phyloP scores from a whole-genome alignment of 2,113 vertebrate species.

The Ophiodon elongatus region DNA sequence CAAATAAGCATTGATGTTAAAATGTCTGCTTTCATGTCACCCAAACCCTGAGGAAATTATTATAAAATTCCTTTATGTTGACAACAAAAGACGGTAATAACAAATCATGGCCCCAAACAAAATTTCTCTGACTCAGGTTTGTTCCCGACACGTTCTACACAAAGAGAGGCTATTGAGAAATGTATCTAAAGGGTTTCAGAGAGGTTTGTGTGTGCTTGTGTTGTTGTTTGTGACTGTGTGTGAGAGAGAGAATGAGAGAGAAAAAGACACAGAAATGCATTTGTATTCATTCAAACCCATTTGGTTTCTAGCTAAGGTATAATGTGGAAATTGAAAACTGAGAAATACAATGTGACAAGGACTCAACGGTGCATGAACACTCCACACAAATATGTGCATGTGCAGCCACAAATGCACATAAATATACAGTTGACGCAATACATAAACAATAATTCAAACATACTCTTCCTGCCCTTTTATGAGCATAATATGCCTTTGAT shows the following conservation, averaged over 20 bases:
- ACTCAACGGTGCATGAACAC: conserved; percentile 21
- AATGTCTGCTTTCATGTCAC: conserved; percentile 31
- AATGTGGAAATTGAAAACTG: conserved; percentile 63
- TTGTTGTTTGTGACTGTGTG: conserved; percentile 6
- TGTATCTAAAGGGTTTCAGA: conserved; percentile 45
- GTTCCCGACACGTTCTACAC: conserved; percentile 15
- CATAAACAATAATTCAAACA: conserved; percentile 5
- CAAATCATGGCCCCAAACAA: conserved; percentile 43
- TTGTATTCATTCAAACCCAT: conserved; percentile 65
- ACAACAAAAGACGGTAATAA: conserved; percentile 43
- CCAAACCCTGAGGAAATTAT: conserved; percentile 17
- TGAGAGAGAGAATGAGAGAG: not conserved
- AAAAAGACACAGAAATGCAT: conserved; percentile 29
- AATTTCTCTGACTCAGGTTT: conserved; percentile 30
- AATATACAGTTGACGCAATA: not conserved
- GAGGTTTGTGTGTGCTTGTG: conserved; percentile 18
- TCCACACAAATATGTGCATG: not conserved
- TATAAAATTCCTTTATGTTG: conserved; percentile 27
- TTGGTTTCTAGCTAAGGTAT: conserved; percentile 52
- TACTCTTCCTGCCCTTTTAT: not conserved
- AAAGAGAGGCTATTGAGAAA: conserved; percentile 52
- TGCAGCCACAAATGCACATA: conserved; percentile 7
- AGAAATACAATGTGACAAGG: conserved; percentile 63
- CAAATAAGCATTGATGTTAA: conserved; percentile 33
- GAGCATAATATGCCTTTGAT: not conserved